Percentiles rank a stretch among this genome's conserved stretches.
These are phyloP conservation scores for Sminthurinus aureus DNA, from an alignment of 2,888 invertebrate genomes.

Conservation along the genomic window DNA sequence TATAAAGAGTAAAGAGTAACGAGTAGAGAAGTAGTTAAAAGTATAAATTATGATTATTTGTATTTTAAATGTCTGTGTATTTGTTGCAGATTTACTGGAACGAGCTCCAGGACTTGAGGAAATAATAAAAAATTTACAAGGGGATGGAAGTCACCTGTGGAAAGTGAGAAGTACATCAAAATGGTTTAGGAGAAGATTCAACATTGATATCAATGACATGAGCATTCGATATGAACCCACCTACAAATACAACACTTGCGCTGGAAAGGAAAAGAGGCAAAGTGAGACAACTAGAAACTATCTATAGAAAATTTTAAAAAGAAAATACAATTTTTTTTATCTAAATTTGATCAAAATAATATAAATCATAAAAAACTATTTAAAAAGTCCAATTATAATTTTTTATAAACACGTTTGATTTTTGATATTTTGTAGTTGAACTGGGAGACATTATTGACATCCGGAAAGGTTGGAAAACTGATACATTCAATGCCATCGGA, in stretches of 20 bases:
- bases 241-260: slow-evolving; percentile 59
- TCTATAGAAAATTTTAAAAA: too few species aligned
- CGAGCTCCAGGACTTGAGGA: slow-evolving; percentile 61
- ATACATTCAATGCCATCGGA: slow-evolving; percentile 64
- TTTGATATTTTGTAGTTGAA: slow-evolving; percentile 60
- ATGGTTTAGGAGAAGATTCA: slow-evolving; percentile 61
- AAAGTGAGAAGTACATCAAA: slow-evolving; percentile 62
- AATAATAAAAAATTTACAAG: slow-evolving; percentile 60
- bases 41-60: too few species aligned
- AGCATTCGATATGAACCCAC: slow-evolving; percentile 61
- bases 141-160: slow-evolving; percentile 61
- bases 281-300: slow-evolving; percentile 29
- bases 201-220: slow-evolving; percentile 61
- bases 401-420: not conserved
- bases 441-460: slow-evolving; percentile 63
- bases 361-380: not conserved
- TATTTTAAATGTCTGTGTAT: not conserved
- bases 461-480: slow-evolving; percentile 64
- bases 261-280: slow-evolving; percentile 42
- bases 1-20: too few species aligned
- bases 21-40: too few species aligned
- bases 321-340: not conserved
- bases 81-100: slow-evolving; percentile 58
- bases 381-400: not conserved
- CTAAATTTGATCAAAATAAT: not conserved